Percentiles rank a stretch among this genome's conserved stretches.
Evolutionary conservation across 2,888 invertebrate genomes (phyloP).

Genomic region (Odontocerum albicorne): DNA sequence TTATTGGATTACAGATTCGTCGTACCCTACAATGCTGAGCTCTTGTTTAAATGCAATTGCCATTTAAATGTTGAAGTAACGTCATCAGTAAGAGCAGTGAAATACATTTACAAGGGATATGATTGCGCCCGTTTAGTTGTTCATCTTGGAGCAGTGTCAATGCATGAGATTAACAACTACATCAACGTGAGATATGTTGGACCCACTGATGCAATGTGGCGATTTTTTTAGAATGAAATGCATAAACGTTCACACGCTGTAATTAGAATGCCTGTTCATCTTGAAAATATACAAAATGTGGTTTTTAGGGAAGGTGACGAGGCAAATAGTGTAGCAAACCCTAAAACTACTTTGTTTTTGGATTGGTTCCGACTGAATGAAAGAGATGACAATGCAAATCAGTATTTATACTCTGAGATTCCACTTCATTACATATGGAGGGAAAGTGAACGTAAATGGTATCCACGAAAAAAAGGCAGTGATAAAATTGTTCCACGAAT

Average conservation of each 20-base stretch:
- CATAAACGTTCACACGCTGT: not conserved
- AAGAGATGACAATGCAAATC: not conserved
- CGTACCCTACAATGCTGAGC: not conserved
- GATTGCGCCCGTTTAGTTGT: not conserved
- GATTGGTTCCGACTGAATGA: not conserved
- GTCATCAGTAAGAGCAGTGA: not conserved
- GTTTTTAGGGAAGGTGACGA: not conserved
- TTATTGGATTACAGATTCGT: not conserved
- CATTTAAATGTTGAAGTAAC: not conserved
- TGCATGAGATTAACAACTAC: not conserved
- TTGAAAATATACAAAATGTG: not conserved
- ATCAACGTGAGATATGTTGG: not conserved
- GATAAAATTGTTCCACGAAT: not conserved
- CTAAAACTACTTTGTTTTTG: not conserved
- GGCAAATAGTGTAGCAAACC: too few relatives aligned
- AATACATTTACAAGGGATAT: constrained; percentile 5
- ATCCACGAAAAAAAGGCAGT: not conserved
- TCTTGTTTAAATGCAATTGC: not conserved
- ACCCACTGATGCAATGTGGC: constrained; percentile 1
- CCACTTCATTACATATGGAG: not conserved
- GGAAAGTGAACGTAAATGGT: not conserved
- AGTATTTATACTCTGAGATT: not conserved
- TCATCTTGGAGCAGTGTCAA: not conserved
- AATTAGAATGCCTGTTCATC: not conserved
- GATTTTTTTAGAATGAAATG: not conserved